Evolutionary conservation across 2,888 invertebrate genomes (phyloP).

Genomic region (Dryocosmus kuriphilus): DNA sequence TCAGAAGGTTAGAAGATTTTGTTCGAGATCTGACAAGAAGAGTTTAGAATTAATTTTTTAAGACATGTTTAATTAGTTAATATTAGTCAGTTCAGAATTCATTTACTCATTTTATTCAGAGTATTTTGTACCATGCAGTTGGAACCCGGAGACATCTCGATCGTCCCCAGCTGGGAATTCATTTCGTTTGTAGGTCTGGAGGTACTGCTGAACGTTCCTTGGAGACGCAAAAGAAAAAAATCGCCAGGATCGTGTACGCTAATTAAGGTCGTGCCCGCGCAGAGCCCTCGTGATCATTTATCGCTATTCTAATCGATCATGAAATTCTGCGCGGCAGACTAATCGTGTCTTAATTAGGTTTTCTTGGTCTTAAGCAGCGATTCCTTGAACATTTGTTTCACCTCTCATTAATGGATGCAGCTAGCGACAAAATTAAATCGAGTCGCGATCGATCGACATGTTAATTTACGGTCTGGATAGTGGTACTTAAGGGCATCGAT

Average conservation of each 20-base stretch:
- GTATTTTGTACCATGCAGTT: neutral
- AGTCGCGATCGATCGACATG: conserved; percentile 40
- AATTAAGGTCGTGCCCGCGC: conserved; percentile 72
- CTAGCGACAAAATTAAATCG: conserved; percentile 40
- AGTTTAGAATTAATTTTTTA: no score
- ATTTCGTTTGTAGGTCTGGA: conserved; percentile 24
- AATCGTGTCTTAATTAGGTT: conserved; percentile 75
- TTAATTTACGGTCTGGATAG: conserved; percentile 39
- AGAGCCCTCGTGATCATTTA: conserved; percentile 65
- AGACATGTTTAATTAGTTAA: no score
- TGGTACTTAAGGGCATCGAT: conserved; percentile 12
- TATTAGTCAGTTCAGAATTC: no score
- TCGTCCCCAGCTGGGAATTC: conserved; percentile 11
- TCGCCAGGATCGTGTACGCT: conserved; percentile 63
- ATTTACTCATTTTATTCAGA: neutral
- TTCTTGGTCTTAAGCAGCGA: conserved; percentile 50
- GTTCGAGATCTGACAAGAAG: no score
- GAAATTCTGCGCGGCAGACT: conserved; percentile 68
- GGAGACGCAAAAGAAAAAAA: conserved; percentile 12
- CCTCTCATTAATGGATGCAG: conserved; percentile 40
- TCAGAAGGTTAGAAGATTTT: no score
- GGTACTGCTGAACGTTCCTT: neutral
- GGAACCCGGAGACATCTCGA: conserved; percentile 33
- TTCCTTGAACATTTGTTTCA: conserved; percentile 41
- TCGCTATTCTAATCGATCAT: conserved; percentile 72